Conservation (phyloP, 1,140 invertebrate species). For the Parasteatoda tepidariorum region DNA sequence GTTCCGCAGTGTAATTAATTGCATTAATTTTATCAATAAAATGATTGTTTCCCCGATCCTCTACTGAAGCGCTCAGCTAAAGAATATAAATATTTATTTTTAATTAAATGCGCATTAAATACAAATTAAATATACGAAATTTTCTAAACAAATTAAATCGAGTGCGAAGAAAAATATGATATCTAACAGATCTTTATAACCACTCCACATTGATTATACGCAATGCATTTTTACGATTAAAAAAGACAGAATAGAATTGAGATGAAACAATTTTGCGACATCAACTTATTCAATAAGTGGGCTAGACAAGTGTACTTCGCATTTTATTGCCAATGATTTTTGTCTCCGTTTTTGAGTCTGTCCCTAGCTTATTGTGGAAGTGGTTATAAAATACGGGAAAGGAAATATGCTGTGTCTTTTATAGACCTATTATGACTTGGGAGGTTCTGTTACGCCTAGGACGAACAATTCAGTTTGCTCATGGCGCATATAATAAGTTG, state of each 20-base stretch:
- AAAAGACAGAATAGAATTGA: not conserved
- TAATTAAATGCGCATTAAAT: no score
- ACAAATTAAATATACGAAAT: no score
- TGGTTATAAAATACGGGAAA: constrained; percentile 4
- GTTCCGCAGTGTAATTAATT: no score
- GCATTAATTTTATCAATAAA: no score
- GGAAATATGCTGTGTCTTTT: constrained; percentile 36
- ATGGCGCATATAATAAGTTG: constrained; percentile 1
- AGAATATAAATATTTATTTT: no score
- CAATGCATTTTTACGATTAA: constrained; percentile 33
- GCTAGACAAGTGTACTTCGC: constrained; percentile 24
- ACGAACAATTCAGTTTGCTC: constrained; percentile 5
- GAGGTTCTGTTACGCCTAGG: constrained; percentile 16
- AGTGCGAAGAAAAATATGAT: no score
- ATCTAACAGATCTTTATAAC: no score
- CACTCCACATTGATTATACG: no score
- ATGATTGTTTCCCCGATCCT: no score
- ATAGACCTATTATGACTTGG: constrained; percentile 33
- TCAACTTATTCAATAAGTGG: constrained; percentile 25
- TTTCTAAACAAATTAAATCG: no score
- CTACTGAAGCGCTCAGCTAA: no score
- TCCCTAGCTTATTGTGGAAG: constrained; percentile 21
- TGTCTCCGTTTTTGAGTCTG: no score
- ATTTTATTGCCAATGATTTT: constrained; percentile 4
- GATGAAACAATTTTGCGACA: not conserved